A percentile compares a stretch with the other conserved stretches of the same genome.
phyloP scores from a whole-genome alignment of 2,113 vertebrate genomes.

The Tylochromis polylepis region DNA sequence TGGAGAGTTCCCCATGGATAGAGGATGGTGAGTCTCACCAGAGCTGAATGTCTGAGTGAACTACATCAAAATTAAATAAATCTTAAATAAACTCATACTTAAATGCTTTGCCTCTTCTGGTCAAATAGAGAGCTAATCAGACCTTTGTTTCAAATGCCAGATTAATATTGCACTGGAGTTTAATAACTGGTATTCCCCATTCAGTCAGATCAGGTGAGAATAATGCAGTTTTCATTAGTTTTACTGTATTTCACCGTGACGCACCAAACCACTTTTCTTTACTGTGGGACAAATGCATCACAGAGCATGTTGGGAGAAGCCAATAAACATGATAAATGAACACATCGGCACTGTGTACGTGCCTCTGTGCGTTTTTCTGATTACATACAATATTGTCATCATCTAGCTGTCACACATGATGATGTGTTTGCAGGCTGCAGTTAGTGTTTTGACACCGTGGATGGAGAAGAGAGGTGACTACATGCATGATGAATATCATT shows the following conservation, averaged over 20 bases:
- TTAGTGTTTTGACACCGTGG: background rate
- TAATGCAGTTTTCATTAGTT: fast-evolving
- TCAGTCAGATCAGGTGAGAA: background rate
- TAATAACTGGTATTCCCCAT: background rate
- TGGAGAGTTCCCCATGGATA: fast-evolving
- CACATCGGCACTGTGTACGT: background rate
- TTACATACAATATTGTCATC: constrained; percentile 11
- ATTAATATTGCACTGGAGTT: background rate
- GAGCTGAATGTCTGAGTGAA: background rate
- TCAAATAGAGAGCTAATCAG: background rate
- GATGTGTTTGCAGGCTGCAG: background rate
- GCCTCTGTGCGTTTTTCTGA: background rate
- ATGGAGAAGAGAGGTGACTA: background rate
- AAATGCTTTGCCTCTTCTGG: background rate
- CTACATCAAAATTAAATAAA: background rate
- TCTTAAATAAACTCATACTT: background rate
- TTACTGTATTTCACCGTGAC: background rate
- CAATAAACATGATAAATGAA: background rate
- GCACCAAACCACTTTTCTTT: background rate
- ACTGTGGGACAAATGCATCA: background rate
- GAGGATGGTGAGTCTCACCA: background rate
- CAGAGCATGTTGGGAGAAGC: fast-evolving
- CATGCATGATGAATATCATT: background rate
- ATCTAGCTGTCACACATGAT: background rate
- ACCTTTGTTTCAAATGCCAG: background rate